Base-by-base conservation (phyloP, 2,113 vertebrate genomes). In the Sapajus apella region DNA sequence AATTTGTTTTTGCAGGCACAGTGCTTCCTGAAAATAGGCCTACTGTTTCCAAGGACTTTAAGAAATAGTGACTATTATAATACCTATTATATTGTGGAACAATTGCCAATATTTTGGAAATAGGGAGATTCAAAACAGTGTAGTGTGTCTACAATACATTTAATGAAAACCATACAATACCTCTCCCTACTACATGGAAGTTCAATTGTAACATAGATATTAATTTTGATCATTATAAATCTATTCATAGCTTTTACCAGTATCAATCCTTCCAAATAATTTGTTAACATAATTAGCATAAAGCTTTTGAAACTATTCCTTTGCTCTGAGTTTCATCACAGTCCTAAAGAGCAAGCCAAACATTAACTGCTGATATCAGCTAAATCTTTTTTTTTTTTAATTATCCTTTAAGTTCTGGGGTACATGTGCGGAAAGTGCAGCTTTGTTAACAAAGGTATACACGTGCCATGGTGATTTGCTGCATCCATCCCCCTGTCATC, bases 271-370 rank as follows among this genome's bases (percentile, higher is more conserved):
- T 68, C 76, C 87, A 89, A 97, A 81, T 92, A 2, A 16, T 50
- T 47, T 68, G 87, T 95, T 93, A 95, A 27, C 20, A 61, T 96
- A 97, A 87, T 82, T 75, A 94, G 23, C 37, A 76, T n/a, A 79
- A 20, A 87, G 72, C 40, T 87, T 89, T 80, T 95, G n/a, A 93
- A 97, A 97, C 23, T 43, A 96, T 25, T 87, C 11, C 43, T 91
- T 81, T 77, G 23, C 90, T 77, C 88, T 93, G 73, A 77, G 43
- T 92, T 96, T 96, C 84, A 88, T 64, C 91, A 77, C 16, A 95
- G 82, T 9, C 83, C 23, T 83, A 95, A 95, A 90, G 56, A 97
- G 82, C 14, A 73, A 96, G 83, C 27, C 79, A 96, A 90, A 40
- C 93, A 79, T 95, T 87, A 98, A 87, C 37, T 96, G 56, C 66